These are phyloP conservation scores for Hippopotamyrus pictus DNA, from an alignment of 2,797 vertebrate species.

Conservation along the genomic window DNA sequence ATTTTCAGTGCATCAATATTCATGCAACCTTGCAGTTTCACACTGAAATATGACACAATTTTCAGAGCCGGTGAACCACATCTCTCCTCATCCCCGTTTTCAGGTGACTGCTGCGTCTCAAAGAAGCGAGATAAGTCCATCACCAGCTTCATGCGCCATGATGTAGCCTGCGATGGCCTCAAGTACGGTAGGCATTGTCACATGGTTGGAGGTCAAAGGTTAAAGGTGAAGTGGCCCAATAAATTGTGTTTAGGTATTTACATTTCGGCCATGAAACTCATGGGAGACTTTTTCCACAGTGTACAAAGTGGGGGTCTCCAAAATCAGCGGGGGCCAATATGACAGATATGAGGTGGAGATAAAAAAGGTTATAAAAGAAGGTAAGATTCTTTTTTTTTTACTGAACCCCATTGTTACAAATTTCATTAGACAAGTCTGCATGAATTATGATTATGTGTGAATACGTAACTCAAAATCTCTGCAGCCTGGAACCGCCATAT, in stretches of 20 bases:
- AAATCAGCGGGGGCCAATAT: slow-evolving; percentile 50
- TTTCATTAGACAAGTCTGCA: background rate
- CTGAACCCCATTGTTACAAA: background rate
- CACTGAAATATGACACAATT: background rate
- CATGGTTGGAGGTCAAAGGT: background rate
- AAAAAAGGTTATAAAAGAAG: slow-evolving; percentile 55
- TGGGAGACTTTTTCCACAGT: slow-evolving; percentile 37
- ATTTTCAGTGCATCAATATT: background rate
- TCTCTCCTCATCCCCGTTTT: background rate
- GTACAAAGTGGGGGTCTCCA: slow-evolving; percentile 53
- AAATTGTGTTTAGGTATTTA: background rate
- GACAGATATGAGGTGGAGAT: slow-evolving; percentile 64
- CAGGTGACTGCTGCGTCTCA: slow-evolving; percentile 60
- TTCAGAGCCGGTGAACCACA: background rate
- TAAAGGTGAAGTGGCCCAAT: background rate
- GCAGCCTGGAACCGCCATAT: background rate
- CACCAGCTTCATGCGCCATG: slow-evolving; percentile 32
- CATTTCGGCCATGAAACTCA: background rate
- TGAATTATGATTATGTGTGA: background rate
- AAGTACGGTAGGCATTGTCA: slow-evolving; percentile 51
- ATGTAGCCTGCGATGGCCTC: slow-evolving; percentile 46
- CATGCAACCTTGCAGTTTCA: background rate
- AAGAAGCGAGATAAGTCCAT: slow-evolving; percentile 39
- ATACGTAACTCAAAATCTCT: background rate
- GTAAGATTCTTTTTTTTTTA: slow-evolving; percentile 35